Conservation (phyloP, 2,113 vertebrate species). For the Oplegnathus fasciatus region DNA sequence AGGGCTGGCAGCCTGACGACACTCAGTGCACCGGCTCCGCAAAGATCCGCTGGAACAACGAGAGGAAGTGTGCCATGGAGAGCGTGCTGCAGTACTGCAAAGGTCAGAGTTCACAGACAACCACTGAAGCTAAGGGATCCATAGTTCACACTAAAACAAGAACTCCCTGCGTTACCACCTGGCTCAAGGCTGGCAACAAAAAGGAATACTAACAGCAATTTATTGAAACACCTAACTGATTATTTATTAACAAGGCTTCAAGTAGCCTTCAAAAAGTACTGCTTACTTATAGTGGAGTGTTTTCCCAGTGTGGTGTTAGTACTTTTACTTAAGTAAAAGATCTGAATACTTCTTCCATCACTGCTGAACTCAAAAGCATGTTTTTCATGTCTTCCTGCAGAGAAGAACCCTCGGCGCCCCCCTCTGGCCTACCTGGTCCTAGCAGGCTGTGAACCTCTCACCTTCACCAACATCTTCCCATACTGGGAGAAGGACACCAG, state of each 20-base stretch:
- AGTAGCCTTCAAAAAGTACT: background rate
- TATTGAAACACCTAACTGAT: background rate
- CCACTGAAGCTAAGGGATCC: too few relatives aligned
- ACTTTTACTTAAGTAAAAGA: too few relatives aligned
- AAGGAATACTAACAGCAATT: background rate
- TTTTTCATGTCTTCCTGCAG: conserved; percentile 60
- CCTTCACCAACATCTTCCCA: conserved; percentile 89
- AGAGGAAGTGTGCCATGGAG: conserved; percentile 88
- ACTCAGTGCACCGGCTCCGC: conserved; percentile 82
- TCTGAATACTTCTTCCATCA: too few relatives aligned
- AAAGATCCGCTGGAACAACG: conserved; percentile 86
- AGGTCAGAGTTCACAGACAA: conserved; percentile 75
- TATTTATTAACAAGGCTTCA: too few relatives aligned
- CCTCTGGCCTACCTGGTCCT: conserved; percentile 85
- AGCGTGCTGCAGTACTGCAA: conserved; percentile 86
- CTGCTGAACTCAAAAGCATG: too few relatives aligned
- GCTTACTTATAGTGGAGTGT: background rate
- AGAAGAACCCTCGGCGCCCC: conserved; percentile 84
- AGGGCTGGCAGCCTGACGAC: conserved; percentile 84
- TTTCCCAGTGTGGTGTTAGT: too few relatives aligned
- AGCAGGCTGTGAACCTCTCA: conserved; percentile 86
- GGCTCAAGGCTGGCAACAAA: background rate
- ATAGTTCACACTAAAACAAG: too few relatives aligned
- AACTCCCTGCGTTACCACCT: too few relatives aligned
- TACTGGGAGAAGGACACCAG: conserved; percentile 83